phyloP scores from a whole-genome alignment of 2,888 invertebrate genomes.

The Octodonta nipae region DNA sequence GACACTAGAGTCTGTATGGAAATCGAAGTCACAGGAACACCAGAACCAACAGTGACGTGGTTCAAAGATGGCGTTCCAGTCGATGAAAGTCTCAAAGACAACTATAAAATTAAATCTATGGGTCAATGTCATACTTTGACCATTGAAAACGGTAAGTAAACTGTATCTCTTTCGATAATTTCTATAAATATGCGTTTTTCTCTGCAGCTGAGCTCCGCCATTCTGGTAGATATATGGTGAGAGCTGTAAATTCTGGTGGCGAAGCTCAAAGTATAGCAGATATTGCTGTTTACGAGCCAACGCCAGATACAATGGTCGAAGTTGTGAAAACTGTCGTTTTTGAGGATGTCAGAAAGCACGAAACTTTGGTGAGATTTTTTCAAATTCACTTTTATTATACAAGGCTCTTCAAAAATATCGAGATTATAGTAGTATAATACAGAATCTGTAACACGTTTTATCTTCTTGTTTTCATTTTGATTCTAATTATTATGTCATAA shows the following conservation, averaged over 20 bases:
- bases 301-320: conserved; percentile 53
- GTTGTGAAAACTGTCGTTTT: conserved; percentile 53
- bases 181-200: conserved; percentile 3
- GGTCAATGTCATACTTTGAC: conserved; percentile 56
- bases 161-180: not conserved
- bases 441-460: conserved; percentile 12
- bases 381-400: conserved; percentile 5
- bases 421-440: too few species aligned
- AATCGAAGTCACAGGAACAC: conserved; percentile 66
- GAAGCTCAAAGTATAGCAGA: conserved; percentile 72
- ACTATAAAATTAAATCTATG: conserved; percentile 45
- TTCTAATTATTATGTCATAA: too few species aligned
- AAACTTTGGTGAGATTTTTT: conserved; percentile 32
- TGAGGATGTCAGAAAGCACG: conserved; percentile 40
- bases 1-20: conserved; percentile 61
- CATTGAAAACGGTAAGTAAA: conserved; percentile 53
- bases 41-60: conserved; percentile 62
- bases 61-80: conserved; percentile 56
- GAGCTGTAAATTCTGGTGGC: conserved; percentile 61
- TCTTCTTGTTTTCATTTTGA: conserved; percentile 11
- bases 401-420: not conserved
- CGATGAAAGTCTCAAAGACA: conserved; percentile 40
- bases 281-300: conserved; percentile 57
- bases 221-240: conserved; percentile 63
- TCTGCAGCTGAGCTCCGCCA: conserved; percentile 46